These are phyloP conservation scores for Cantharis flavilabris DNA, from an alignment of 2,888 invertebrate species.

Conservation along the genomic window DNA sequence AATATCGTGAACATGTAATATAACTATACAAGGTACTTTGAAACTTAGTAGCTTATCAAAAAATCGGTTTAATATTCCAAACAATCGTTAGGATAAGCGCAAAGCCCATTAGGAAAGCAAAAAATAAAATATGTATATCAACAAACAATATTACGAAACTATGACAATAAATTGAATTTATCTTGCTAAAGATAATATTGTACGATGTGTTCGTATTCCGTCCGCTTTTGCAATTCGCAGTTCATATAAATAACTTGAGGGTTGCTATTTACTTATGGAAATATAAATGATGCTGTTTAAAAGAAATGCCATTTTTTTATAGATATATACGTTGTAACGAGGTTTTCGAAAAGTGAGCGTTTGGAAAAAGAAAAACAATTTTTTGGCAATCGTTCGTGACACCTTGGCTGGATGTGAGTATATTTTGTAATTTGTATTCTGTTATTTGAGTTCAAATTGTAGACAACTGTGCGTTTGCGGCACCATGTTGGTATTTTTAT, in stretches of 20 bases:
- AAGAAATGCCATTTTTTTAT: background rate
- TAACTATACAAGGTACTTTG: too few species aligned
- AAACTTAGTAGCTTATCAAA: background rate
- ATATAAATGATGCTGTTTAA: background rate
- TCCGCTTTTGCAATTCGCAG: background rate
- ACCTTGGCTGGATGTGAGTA: conserved; percentile 35
- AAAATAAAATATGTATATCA: background rate
- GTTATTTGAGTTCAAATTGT: conserved; percentile 30
- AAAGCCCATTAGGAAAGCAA: background rate
- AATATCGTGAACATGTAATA: too few species aligned
- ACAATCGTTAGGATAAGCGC: background rate
- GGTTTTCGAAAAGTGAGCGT: background rate
- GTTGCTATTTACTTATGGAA: background rate
- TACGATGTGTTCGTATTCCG: background rate
- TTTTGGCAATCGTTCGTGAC: conserved; percentile 16
- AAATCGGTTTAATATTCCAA: background rate
- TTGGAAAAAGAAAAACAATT: background rate
- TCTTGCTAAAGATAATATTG: background rate
- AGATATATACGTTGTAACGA: background rate
- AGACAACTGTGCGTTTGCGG: conserved; percentile 40
- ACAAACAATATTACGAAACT: background rate
- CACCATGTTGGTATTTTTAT: conserved; percentile 43
- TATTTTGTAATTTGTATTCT: conserved; percentile 43
- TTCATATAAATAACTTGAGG: background rate
- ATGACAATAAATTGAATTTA: conserved; percentile 2